Evolutionary conservation across 2,113 vertebrate genomes (phyloP), one percentile per base, ranked within the genome.

Genomic region (Syngnathoides biaculeatus): DNA sequence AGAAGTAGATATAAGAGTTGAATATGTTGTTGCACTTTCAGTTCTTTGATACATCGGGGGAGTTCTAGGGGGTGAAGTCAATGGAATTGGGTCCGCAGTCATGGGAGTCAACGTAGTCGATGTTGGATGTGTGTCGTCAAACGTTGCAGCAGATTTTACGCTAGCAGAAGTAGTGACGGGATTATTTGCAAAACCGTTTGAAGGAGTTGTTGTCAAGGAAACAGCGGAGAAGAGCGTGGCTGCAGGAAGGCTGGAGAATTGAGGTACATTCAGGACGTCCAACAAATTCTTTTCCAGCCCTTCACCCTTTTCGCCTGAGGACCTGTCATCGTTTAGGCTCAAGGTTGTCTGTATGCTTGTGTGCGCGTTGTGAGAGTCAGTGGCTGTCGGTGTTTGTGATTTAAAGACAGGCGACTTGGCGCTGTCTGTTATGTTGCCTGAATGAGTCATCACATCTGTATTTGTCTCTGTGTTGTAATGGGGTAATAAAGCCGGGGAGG

Each of bases 371-470:
- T 65, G 24, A 20, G 63, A 70, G 30, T 63, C 71, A 65, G 73
- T 72, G 65, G 77, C 63, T 27, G 66, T 57, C 48, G 65, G 64
- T 74, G 78, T 69, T 1, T 5, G 26, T 30, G 66, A 57, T 70
- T 39, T 67, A 42, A 64, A 73, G 19, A 65, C 30, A 71, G 68
- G 39, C 47, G 55, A 77, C 56, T 78, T 72, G 69, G 55, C 62
- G 48, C 57, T 56, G 61, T 86, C 80, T 72, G 67, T 47, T 66
- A 40, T 70, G 30, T 63, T 71, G 40, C 24, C 64, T 64, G 73
- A 75, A 50, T 79, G 75, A 87, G 66, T 88, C 77, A 80, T 57
- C 15, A 9, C 48, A 62, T 78, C 83, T 79, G 52, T 78, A 53
- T 72, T 43, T 77, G 78, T 71, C n/a, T 74, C 57, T 67, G 43